Base-by-base conservation (phyloP, 2,797 vertebrate species). In the Glyptemys insculpta region DNA sequence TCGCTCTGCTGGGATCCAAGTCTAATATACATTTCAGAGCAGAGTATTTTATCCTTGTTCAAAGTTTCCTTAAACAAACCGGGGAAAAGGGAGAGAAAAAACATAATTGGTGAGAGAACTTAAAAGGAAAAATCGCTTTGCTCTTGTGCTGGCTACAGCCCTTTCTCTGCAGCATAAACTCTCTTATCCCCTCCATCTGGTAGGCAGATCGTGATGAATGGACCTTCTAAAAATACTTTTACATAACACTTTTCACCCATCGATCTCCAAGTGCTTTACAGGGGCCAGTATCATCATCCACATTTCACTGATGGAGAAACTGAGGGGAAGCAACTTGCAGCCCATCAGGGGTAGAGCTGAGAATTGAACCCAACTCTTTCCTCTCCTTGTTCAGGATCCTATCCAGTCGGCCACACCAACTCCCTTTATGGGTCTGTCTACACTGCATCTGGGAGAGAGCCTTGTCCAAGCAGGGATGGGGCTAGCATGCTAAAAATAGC, bases 91-190 rank as follows among this genome's bases (percentile, higher is more conserved):
- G 82, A 12, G 84, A 86, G 87, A 72, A 76, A 34, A 49, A 14
- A 8, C 56, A 57, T 78, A 37, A 59, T 27, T 10, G n/a, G 8
- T 31, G 79, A 74, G 10, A 0, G 0, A 8, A 85, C 25, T 23
- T 19, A 6, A 31, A 94, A 29, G 82, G 78, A 80, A 47, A 76
- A 47, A 47, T 76, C 29, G 23, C 68, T 41, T 23, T 41, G 37
- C 8, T 16, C 9, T 21, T 74, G 41, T 74, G 19, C 21, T 12
- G 21, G 19, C 37, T 10, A 44, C 74, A 12, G 47, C 25, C 41
- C 27, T 47, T 47, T 76, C 25, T 8, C 44, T 27, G 74, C 23
- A 76, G 41, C 25, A 29, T 49, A 16, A 76, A 76, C 12, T 47
- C 72, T 44, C 74, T 74, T 76, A 15, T 76, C 74, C 44, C 41